These are phyloP conservation scores for Acanthis flammea DNA, from an alignment of 2,797 vertebrate species.

Conservation along the genomic window DNA sequence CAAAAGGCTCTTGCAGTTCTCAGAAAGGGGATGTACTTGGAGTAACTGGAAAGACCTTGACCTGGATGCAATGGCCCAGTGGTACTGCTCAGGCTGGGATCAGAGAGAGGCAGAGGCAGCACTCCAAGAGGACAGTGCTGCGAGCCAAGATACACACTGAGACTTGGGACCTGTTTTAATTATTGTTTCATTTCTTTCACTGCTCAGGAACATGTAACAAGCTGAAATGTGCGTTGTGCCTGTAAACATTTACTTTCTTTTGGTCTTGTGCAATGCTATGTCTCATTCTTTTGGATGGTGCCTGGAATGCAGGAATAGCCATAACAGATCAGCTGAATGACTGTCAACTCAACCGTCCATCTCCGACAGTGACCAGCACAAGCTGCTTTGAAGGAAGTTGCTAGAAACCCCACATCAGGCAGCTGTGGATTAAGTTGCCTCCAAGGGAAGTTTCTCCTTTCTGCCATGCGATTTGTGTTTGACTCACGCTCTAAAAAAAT, in stretches of 20 bases:
- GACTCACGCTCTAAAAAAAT: conserved; percentile 10
- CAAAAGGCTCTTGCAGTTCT: conserved; percentile 39
- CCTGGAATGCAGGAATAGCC: conserved; percentile 60
- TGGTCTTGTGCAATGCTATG: conserved; percentile 61
- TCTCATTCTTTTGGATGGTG: conserved; percentile 56
- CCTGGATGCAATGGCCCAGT: conserved; percentile 49
- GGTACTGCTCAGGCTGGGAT: conserved; percentile 55
- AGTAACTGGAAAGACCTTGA: conserved; percentile 63
- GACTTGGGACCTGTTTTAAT: conserved; percentile 70
- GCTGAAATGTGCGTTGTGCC: conserved; percentile 55
- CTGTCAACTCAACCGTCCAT: neutral
- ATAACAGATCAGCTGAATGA: neutral
- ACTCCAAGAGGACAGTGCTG: conserved; percentile 5
- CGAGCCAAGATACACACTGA: conserved; percentile 64
- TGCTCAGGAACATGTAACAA: conserved; percentile 68
- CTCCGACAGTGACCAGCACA: conserved; percentile 35
- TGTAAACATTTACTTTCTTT: conserved; percentile 71
- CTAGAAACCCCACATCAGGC: conserved; percentile 22
- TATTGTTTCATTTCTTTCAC: conserved; percentile 66
- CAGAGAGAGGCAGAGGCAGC: conserved; percentile 25
- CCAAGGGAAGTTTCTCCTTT: neutral
- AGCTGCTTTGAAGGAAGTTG: conserved; percentile 58
- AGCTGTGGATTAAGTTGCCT: neutral
- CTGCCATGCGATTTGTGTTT: neutral
- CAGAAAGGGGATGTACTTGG: conserved; percentile 33